These are phyloP conservation scores for Cremastobaeus sp. DNA, from an alignment of 2,888 invertebrate species.

Conservation along the genomic window DNA sequence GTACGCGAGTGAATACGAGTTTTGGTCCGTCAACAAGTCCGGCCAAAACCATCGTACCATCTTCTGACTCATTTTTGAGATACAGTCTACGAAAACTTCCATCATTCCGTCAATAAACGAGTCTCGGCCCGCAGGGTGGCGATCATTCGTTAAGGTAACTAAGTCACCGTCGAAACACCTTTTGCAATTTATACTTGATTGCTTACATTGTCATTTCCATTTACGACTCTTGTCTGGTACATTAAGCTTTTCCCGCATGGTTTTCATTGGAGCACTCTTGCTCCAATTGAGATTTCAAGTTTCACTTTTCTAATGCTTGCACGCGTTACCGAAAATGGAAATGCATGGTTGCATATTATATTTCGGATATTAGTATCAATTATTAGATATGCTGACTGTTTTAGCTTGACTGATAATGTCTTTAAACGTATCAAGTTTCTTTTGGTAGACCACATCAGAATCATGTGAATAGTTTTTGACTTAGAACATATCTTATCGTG, in stretches of 20 bases:
- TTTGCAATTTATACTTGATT: too few species aligned
- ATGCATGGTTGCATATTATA: background rate
- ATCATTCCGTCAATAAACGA: constrained; percentile 90
- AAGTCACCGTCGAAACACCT: too few species aligned
- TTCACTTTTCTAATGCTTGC: background rate
- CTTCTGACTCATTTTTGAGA: constrained; percentile 78
- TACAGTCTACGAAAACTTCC: constrained; percentile 82
- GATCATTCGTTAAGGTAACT: constrained; percentile 76
- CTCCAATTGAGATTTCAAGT: background rate
- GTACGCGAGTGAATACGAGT: constrained; percentile 66
- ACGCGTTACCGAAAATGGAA: constrained; percentile 7
- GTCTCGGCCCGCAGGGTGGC: constrained; percentile 91
- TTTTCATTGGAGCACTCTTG: background rate
- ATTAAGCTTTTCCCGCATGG: too few species aligned
- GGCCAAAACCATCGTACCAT: constrained; percentile 37
- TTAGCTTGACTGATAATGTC: too few species aligned
- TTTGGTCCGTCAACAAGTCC: constrained; percentile 42
- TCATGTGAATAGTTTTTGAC: too few species aligned
- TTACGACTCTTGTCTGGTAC: too few species aligned
- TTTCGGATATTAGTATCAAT: too few species aligned
- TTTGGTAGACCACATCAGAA: too few species aligned
- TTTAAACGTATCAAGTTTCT: too few species aligned
- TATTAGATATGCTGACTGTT: too few species aligned
- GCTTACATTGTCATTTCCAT: too few species aligned
- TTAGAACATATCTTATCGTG: too few species aligned